A percentile compares a stretch with the other conserved stretches of the same genome.
These are phyloP conservation scores for Eupithecia subumbrata DNA, from an alignment of 2,888 invertebrate genomes.

Conservation along the genomic window DNA sequence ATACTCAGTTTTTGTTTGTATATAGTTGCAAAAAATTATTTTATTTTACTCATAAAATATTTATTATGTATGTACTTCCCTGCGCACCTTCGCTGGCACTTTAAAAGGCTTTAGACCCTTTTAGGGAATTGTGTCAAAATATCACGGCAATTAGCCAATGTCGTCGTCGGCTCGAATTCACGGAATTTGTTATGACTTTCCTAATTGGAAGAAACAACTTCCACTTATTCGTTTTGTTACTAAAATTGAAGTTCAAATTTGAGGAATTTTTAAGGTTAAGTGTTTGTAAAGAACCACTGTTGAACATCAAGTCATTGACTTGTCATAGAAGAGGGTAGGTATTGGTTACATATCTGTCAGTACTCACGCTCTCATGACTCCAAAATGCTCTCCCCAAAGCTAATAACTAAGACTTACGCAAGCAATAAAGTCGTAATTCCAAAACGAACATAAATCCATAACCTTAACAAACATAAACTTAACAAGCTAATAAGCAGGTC, in stretches of 20 bases:
- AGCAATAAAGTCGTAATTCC: conserved; percentile 12
- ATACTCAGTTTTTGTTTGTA: neutral
- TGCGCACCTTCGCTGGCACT: neutral
- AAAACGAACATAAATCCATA: conserved; percentile 12
- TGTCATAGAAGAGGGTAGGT: neutral
- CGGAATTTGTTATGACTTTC: neutral
- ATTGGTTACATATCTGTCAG: too few relatives aligned
- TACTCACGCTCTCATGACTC: neutral
- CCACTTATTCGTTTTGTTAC: neutral
- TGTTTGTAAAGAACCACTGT: neutral
- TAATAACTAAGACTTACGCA: neutral
- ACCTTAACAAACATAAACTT: conserved; percentile 14
- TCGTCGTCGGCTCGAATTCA: neutral
- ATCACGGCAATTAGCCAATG: conserved; percentile 1
- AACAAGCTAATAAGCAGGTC: conserved; percentile 19
- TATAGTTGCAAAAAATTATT: neutral
- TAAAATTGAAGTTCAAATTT: neutral
- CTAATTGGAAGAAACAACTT: conserved; percentile 11
- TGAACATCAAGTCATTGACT: neutral
- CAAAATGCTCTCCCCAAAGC: neutral
- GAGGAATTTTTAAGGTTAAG: neutral
- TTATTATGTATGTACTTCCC: too few relatives aligned
- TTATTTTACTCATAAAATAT: too few relatives aligned
- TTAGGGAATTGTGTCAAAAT: neutral
- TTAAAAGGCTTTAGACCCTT: conserved; percentile 2